These are phyloP conservation scores for Thunnus thynnus DNA, from an alignment of 2,113 vertebrate species.

Conservation along the genomic window DNA sequence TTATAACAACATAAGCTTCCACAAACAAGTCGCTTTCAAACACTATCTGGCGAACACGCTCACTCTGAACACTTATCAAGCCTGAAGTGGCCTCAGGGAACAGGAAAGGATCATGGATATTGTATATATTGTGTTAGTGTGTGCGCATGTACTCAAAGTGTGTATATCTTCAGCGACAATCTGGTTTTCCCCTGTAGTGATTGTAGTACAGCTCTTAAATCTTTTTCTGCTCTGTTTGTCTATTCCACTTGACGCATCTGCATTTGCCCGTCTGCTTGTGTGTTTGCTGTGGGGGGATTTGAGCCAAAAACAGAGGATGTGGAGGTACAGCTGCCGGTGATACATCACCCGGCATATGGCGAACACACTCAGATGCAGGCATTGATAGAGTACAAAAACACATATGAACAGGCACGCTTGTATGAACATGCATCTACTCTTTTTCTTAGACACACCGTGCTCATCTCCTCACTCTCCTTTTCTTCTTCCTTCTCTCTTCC, in stretches of 20 bases:
- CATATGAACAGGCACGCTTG: neutral
- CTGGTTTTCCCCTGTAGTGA: conserved; percentile 2
- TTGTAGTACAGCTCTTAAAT: conserved; percentile 22
- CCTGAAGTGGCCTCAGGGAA: conserved; percentile 14
- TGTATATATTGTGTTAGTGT: neutral
- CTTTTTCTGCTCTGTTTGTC: neutral
- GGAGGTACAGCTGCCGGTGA: conserved; percentile 23
- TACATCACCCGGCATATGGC: conserved; percentile 32
- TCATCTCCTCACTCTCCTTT: neutral
- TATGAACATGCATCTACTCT: neutral
- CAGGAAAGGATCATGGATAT: neutral
- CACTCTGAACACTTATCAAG: conserved; percentile 24
- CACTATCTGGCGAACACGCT: neutral
- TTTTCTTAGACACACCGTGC: neutral
- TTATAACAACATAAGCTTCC: neutral
- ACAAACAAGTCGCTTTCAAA: conserved; percentile 20
- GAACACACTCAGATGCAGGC: neutral
- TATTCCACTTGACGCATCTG: conserved; percentile 9
- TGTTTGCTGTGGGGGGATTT: neutral
- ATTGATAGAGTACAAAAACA: neutral
- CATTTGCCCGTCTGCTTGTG: neutral
- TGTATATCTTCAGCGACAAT: conserved; percentile 11
- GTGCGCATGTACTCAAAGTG: neutral
- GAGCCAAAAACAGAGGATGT: neutral
- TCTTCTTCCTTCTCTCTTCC: neutral